Evolutionary conservation across 2,797 vertebrate species (phyloP), one percentile per base, ranked within the genome.

Genomic region (Xenentodon cancila): DNA sequence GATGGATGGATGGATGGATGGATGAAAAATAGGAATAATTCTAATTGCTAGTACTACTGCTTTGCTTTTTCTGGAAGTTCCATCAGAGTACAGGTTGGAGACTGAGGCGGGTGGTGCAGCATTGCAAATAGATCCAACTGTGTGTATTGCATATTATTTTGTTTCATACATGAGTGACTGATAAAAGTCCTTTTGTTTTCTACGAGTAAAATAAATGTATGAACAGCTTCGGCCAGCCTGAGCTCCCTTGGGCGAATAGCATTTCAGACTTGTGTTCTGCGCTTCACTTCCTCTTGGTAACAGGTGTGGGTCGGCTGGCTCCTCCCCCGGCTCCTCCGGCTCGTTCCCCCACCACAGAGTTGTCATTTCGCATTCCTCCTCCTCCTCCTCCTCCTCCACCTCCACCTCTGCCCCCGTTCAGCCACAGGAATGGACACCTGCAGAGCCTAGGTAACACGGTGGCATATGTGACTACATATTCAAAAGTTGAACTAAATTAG

Each of bases 281-380:
- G 42, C 1, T 53, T 25, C 18, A 30, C 45, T 11, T 32, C 7
- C 9, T 72, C 54, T 75, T 51, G 25, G 37, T 65, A 70, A 64
- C 91, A 1, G 84, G 93, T 78, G 89, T 84, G 18, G 92, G 92
- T 19, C 95, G 96, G 58, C 80, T 95, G 64, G 94, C 93, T 71
- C 93, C 95, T 47, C 97, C 97, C 19, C 97, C 97, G 0, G 95
- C 92, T 53, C 97, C 97, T 12, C 97, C 97, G 0, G 89, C 94
- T 11, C 95, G 97, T 43, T 98, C 97, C 6, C 94, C 97, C 44
- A 91, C 90, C 51, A 99, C 97, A 0, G 97, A 99, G 80, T 91
- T 99, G 45, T 94, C 96, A 2, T 94, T 89, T 89, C 95, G 94
- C 81, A 93, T 92, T 84, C 94, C 93, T 45, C 92, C 94, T 13